Evolutionary conservation across 2,113 vertebrate genomes (phyloP), one percentile per base, ranked within the genome.

Genomic region (Sardina pilchardus): DNA sequence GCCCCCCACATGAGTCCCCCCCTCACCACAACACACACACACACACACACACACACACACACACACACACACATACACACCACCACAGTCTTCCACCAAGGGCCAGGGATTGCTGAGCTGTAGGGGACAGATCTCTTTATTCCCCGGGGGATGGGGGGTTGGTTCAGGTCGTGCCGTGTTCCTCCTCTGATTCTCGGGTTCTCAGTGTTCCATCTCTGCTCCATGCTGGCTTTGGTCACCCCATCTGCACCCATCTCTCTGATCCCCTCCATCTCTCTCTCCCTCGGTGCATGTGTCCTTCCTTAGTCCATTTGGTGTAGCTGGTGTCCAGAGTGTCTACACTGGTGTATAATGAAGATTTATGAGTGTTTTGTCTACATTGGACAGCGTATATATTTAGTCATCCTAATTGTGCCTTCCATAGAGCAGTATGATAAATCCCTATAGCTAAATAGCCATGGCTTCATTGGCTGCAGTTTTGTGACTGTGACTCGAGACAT

Each of bases 111-210:
- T 3, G 16, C 50, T 0, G 19, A 53, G 50, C 50, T 53, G 63
- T 19, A 12, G 24, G 63, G 63, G 63, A 67, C n/a, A 67, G 63
- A 26, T n/a, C 6, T 26, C 24, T 67, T 10, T 30, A 10, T 75
- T 34, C 30, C 26, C 67, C 67, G 10, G 26, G 67, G 67, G 67
- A n/a, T 42, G 39, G 1, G 2, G 39, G 39, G 39, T 42, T 10
- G 53, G 67, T 14, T 75, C 9, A 1, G 67, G n/a, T 30, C 67
- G 34, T 9, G 10, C 85, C 36, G 87, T 90, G 90, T 92, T 90
- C n/a, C 44, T 89, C 84, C 26, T 87, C 85, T 89, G 88, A 87
- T 91, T 87, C 90, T 83, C 89, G 90, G 87, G 85, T 88, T 84
- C 87, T 88, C 90, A 84, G 88, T 50, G 44, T 34, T 21, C 24